Base-by-base conservation (phyloP, 2,113 vertebrate species). In the Phaethon lepturus region DNA sequence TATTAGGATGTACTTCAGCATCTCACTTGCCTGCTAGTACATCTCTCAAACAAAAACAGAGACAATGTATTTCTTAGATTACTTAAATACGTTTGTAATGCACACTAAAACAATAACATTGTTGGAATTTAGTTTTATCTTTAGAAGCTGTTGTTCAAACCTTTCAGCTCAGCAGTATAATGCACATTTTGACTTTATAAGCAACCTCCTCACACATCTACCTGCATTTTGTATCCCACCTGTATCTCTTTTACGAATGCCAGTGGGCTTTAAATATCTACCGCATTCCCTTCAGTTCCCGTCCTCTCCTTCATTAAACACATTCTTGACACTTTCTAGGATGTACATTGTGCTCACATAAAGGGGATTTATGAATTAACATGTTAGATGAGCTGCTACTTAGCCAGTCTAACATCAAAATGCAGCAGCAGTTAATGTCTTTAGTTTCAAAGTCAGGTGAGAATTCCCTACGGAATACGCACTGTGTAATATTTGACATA, bases 231-330 rank as follows among this genome's bases (percentile, higher is more conserved):
- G 66, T 80, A 44, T 49, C 18, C 69, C 74, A 90, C 50, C 63
- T 63, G 38, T 42, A 92, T 13, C 38, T 94, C 44, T 33, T 96
- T 90, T 75, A 92, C 67, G 64, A 86, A 95, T 31, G 63, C 47
- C 86, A 86, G 45, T 68, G 33, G 29, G 26, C 56, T 89, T 91
- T 62, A 72, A 85, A 49, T 74, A 75, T 53, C 87, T 69, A 68
- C 17, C 5, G 1, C 35, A 31, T 58, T 73, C 49, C 60, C 56
- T 93, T 77, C 49, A 78, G 72, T 18, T 87, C 49, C 47, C 22
- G 60, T 75, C 35, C 26, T 73, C 56, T 78, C 40, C 86, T 81
- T 93, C 92, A 83, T 86, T 93, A 94, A 97, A 92, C 53, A 83
- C 3, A 0, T 64, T 90, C 53, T 55, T 67, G 59, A 69, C 52